Evolutionary conservation across 2,113 vertebrate species (phyloP).

Genomic region (Telmatochromis brachygnathus): DNA sequence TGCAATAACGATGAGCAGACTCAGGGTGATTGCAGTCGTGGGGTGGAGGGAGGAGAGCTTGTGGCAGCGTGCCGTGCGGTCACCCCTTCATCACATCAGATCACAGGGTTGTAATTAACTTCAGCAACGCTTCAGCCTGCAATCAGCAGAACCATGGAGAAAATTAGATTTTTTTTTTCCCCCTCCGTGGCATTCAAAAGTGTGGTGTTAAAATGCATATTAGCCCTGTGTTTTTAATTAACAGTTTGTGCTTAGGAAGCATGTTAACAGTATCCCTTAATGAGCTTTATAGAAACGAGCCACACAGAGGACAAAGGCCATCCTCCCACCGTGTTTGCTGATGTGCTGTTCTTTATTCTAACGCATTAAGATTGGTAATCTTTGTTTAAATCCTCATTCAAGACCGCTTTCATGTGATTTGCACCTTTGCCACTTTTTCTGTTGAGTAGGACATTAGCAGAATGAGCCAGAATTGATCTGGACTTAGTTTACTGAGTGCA

Average conservation of each 20-base stretch:
- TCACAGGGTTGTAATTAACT: conserved; percentile 65
- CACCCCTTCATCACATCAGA: conserved; percentile 54
- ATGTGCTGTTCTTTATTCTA: conserved; percentile 49
- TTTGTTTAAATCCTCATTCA: conserved; percentile 43
- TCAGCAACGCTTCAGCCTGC: conserved; percentile 46
- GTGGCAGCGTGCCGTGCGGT: conserved; percentile 14
- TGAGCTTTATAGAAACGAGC: conserved; percentile 52
- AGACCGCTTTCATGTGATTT: neutral
- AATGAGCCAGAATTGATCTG: conserved; percentile 5
- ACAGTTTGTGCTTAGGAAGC: conserved; percentile 65
- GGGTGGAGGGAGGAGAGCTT: neutral
- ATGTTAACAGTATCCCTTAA: conserved; percentile 63
- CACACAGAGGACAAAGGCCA: conserved; percentile 42
- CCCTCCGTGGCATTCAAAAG: conserved; percentile 24
- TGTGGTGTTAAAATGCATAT: conserved; percentile 59
- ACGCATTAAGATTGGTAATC: conserved; percentile 40
- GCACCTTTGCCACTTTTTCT: neutral
- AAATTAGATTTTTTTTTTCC: conserved; percentile 44
- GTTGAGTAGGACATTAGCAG: neutral
- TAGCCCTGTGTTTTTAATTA: conserved; percentile 67
- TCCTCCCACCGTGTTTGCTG: conserved; percentile 38
- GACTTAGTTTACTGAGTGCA: neutral
- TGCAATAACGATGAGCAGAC: conserved; percentile 9
- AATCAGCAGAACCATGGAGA: conserved; percentile 58
- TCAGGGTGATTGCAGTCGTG: conserved; percentile 3